Percentiles rank a stretch among this genome's conserved stretches.
Evolutionary conservation across 2,888 invertebrate species (phyloP).

Genomic region (Enchytraeus crypticus): DNA sequence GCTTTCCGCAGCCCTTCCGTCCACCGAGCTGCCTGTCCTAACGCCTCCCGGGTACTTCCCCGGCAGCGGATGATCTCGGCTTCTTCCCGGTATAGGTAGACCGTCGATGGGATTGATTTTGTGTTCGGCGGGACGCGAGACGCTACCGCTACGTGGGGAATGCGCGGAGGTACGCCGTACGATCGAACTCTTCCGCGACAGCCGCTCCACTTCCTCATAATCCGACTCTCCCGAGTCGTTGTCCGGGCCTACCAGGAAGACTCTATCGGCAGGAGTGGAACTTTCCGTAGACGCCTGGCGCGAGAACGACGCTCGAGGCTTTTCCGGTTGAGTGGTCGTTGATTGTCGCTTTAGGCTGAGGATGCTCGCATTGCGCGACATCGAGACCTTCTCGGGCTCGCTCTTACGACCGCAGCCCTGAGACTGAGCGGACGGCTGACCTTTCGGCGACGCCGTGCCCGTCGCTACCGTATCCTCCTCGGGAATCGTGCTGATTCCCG

Average conservation of each 20-base stretch:
- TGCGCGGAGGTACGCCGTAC: not conserved
- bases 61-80: no score
- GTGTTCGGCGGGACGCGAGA: not conserved
- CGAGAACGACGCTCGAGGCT: not conserved
- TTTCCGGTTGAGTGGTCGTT: not conserved
- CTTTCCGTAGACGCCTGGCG: slow-evolving; percentile 6
- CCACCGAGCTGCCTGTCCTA: no score
- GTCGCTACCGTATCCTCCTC: slow-evolving; percentile 6
- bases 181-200: slow-evolving; percentile 8
- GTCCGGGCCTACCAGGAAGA: slow-evolving; percentile 15
- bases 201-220: slow-evolving; percentile 13
- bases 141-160: not conserved
- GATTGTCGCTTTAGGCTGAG: not conserved
- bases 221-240: slow-evolving; percentile 18
- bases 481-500: slow-evolving; percentile 9
- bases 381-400: no score
- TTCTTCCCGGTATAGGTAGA: no score
- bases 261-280: slow-evolving; percentile 8
- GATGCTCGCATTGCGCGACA: slow-evolving; percentile 3
- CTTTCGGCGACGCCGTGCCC: not conserved
- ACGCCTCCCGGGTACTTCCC: no score
- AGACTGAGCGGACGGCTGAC: no score
- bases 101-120: no score
- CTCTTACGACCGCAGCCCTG: no score
- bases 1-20: no score